Conservation (phyloP, 92 coral and sea anemone species). For the Parazoanthus darwini region DNA sequence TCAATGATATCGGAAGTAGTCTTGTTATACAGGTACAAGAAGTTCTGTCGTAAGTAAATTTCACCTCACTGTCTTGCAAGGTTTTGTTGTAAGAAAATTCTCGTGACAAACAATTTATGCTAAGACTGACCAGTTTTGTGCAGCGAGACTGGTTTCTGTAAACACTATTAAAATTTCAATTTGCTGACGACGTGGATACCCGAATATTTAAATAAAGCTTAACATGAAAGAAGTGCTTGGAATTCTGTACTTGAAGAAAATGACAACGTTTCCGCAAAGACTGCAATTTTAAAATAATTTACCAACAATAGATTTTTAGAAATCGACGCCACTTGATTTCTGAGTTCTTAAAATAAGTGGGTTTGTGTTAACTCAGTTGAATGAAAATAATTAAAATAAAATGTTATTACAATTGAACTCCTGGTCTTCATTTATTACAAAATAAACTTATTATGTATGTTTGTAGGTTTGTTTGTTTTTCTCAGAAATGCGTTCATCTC, state of each 20-base stretch:
- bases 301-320: neutral
- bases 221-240: neutral
- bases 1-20: slow-evolving; percentile 8
- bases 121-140: too few species aligned
- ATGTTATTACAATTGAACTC: neutral
- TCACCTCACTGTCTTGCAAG: neutral
- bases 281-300: too few species aligned
- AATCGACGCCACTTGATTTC: neutral
- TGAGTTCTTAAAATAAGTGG: neutral
- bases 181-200: neutral
- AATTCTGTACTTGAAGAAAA: neutral
- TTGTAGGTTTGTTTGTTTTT: neutral
- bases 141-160: neutral
- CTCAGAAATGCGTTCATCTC: neutral
- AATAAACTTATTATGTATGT: neutral
- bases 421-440: neutral
- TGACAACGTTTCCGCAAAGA: too few species aligned
- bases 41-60: neutral
- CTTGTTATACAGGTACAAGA: neutral
- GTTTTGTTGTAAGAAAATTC: too few species aligned
- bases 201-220: neutral
- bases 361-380: neutral
- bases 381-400: neutral
- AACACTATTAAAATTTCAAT: neutral
- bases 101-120: neutral